phyloP scores from a whole-genome alignment of 2,113 vertebrate genomes.

The Callipepla californica region DNA sequence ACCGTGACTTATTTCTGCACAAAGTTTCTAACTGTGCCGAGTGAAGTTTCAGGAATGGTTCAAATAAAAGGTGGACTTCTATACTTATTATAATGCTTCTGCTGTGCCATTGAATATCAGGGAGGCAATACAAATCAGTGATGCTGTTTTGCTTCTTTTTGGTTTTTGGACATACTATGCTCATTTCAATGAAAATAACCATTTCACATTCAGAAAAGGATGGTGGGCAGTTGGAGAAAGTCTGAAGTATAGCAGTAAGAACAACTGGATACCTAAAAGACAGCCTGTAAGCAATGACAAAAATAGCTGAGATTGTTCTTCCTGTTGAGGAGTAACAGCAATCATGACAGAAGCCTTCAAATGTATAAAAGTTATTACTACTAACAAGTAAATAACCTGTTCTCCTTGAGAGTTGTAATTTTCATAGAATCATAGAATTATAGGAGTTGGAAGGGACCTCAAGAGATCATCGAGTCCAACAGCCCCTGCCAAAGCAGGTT shows the following conservation, averaged over 20 bases:
- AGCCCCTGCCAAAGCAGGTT: no score
- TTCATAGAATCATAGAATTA: no score
- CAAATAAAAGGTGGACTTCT: neutral
- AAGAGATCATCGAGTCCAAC: no score
- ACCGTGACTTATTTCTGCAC: neutral
- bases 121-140: neutral
- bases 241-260: neutral
- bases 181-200: neutral
- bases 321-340: neutral
- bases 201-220: neutral
- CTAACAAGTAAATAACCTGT: neutral
- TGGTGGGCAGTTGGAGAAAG: neutral
- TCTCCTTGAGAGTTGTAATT: neutral
- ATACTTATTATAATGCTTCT: neutral
- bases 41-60: neutral
- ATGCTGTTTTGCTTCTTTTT: neutral
- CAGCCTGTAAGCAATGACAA: neutral
- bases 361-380: neutral
- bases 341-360: neutral
- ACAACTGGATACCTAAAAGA: neutral
- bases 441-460: no score
- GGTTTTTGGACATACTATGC: neutral
- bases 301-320: neutral
- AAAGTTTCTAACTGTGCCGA: neutral
- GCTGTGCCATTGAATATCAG: accelerated